Evolutionary conservation across 2,888 invertebrate species (phyloP).

Genomic region (Pristionchus exspectatus): DNA sequence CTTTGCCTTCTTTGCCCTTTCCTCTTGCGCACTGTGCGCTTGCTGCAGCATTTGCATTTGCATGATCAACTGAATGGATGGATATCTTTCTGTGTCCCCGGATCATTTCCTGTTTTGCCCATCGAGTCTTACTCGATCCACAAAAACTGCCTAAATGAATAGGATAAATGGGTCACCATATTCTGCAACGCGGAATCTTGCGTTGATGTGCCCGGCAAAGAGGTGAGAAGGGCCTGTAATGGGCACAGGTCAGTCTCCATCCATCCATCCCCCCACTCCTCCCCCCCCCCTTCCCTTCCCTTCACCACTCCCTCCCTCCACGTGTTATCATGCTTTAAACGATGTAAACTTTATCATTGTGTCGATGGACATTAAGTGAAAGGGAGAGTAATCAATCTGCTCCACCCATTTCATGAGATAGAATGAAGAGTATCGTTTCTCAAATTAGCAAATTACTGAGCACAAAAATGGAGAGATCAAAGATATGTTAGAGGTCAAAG

Average conservation of each 20-base stretch:
- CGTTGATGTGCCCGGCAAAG: not conserved
- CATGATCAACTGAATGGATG: not conserved
- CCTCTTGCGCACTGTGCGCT: not conserved
- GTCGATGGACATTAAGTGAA: not conserved
- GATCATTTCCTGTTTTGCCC: not conserved
- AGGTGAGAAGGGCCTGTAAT: not conserved
- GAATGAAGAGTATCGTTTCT: not conserved
- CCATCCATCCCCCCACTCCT: not conserved
- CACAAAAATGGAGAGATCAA: not conserved
- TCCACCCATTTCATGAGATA: not conserved
- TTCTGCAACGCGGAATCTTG: not conserved
- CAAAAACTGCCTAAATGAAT: not conserved
- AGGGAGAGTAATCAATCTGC: not conserved
- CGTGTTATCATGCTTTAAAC: not conserved
- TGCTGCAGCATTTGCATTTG: not conserved
- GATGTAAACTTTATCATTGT: conserved; percentile 22
- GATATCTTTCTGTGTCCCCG: not conserved
- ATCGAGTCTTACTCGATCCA: not conserved
- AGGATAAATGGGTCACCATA: not conserved
- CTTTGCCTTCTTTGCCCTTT: not conserved
- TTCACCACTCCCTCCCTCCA: not conserved
- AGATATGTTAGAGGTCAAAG: conserved; percentile 27
- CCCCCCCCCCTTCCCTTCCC: not conserved
- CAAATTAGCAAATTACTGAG: not conserved
- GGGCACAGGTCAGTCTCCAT: not conserved